Evolutionary conservation across 1,140 invertebrate genomes (phyloP), one percentile per base, ranked within the genome.

Genomic region (Atopsyche davidsoni): DNA sequence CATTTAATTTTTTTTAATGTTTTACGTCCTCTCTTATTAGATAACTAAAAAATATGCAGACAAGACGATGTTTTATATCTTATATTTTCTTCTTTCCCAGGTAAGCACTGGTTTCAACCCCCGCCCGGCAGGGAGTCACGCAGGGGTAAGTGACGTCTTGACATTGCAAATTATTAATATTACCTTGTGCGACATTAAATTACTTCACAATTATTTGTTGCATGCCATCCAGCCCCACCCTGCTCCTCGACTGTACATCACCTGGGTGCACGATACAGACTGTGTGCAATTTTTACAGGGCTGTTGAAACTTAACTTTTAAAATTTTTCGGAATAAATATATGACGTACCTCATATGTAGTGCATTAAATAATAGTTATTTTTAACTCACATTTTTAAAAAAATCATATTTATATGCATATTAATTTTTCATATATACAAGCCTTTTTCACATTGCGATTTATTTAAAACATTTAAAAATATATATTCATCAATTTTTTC

Each of bases 151-250:
- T 16, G 16, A 36, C 17, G 21, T 35, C 35, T 46, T 52, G 43
- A 52, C 42, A 46, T 46, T 44, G 35, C 42, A 23, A 52, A 46
- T 52, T 52, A 46, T 46, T 38, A 52, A 41, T 45, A 40, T 40
- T 52, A 35, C 32, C 22, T 31, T 40, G 24, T 32, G 28, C 40
- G 34, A 35, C 50, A 52, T 52, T 46, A 45, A 40, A 46, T 40
- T 35, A 52, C 42, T 45, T 36, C 28, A 42, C 51, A 42, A 50
- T 42, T 46, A 55, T 55, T 50, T 55, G 42, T 50, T 50, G 43
- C 47, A 55, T 46, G 48, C 24, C 43, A 32, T 22, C 19, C 14
- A 23, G 28, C 10, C 28, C 23, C 21, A 14, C 16, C 35, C 23
- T 31, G 28, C 32, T 25, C 28, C 34, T 44, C 42, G 10, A 18